Conservation (phyloP, 2,888 invertebrate genomes). For the Scrobipalpa costella region DNA sequence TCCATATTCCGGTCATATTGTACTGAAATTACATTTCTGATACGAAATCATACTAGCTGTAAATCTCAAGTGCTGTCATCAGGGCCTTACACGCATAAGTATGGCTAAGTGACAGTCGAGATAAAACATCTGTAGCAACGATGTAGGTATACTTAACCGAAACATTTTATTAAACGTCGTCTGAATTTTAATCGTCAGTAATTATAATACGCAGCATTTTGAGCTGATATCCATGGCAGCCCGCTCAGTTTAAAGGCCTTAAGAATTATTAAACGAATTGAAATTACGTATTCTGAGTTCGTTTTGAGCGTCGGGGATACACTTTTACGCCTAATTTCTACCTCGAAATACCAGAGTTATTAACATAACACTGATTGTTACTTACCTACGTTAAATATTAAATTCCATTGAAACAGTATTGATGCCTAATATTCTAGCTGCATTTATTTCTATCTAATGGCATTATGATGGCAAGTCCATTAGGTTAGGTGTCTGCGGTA, state of each 20-base stretch:
- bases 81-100: too few relatives aligned
- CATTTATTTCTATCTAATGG: constrained; percentile 28
- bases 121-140: neutral
- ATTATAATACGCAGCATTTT: constrained; percentile 7
- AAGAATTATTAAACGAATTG: constrained; percentile 42
- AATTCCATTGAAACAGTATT: too few relatives aligned
- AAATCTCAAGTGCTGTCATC: too few relatives aligned
- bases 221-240: constrained; percentile 22
- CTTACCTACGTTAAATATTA: neutral
- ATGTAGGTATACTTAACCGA: neutral
- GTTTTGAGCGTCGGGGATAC: constrained; percentile 44
- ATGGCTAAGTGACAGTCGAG: too few relatives aligned
- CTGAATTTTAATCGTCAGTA: constrained; percentile 3
- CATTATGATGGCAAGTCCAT: constrained; percentile 26
- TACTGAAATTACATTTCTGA: too few relatives aligned
- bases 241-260: constrained; percentile 32
- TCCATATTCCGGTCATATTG: too few relatives aligned
- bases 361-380: constrained; percentile 35
- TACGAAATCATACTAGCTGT: too few relatives aligned
- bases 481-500: constrained; percentile 33
- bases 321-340: constrained; percentile 50
- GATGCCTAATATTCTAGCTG: too few relatives aligned
- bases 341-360: constrained; percentile 38
- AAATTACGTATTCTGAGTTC: constrained; percentile 58
- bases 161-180: neutral